Percentiles rank a stretch among this genome's conserved stretches.
phyloP scores from a whole-genome alignment of 1,140 invertebrate genomes.

The Drosophila melanica region DNA sequence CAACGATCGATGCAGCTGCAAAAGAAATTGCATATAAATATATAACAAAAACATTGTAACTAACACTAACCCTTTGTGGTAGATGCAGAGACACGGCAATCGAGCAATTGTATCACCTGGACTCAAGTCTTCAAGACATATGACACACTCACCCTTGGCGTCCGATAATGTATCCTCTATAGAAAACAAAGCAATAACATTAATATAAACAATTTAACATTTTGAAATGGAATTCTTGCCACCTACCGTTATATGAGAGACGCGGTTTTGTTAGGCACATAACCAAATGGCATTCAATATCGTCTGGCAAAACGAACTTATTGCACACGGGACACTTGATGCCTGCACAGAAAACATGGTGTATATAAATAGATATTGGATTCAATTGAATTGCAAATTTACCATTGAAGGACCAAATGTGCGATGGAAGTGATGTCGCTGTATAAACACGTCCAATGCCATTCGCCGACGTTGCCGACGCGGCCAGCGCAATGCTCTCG shows the following conservation, averaged over 20 bases:
- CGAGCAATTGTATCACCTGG: slow-evolving; percentile 98
- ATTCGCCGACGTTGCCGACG: slow-evolving; percentile 84
- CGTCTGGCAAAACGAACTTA: slow-evolving; percentile 98
- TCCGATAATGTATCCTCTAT: slow-evolving; percentile 97
- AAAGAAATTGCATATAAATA: slow-evolving; percentile 45
- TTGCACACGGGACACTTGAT: slow-evolving; percentile 99
- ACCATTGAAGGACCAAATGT: slow-evolving; percentile 96
- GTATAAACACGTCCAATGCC: slow-evolving; percentile 91
- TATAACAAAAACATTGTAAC: slow-evolving; percentile 7
- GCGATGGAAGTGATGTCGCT: slow-evolving; percentile 94
- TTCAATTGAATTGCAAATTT: slow-evolving; percentile 74
- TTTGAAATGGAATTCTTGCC: neutral
- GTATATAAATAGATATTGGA: neutral
- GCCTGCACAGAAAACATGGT: slow-evolving; percentile 86
- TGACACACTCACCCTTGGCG: slow-evolving; percentile 98
- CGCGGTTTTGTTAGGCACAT: slow-evolving; percentile 99
- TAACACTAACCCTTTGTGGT: slow-evolving; percentile 95
- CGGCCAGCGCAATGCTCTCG: slow-evolving; percentile 84
- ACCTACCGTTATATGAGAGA: slow-evolving; percentile 98
- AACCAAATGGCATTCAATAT: slow-evolving; percentile 99
- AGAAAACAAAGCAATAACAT: slow-evolving; percentile 3
- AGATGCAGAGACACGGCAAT: slow-evolving; percentile 99
- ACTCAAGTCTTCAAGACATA: slow-evolving; percentile 98
- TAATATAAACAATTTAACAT: neutral
- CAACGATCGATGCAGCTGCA: slow-evolving; percentile 97